Evolutionary conservation across 2,888 invertebrate species (phyloP).

Genomic region (Poecilobothrus nobilitatus): DNA sequence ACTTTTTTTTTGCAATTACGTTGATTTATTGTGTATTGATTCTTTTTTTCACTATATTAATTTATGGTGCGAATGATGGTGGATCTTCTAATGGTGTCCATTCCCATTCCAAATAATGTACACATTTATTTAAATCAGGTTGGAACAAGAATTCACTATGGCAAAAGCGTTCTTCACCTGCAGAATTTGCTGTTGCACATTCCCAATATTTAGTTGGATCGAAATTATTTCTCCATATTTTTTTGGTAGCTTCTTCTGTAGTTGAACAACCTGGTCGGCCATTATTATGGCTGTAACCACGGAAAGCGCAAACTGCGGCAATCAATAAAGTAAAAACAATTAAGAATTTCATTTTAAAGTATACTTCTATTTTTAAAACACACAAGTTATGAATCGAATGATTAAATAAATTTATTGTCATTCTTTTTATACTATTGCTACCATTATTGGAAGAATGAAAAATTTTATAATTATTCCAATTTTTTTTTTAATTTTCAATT

Average conservation of each 20-base stretch:
- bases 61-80: no score
- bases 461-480: no score
- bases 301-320: neutral
- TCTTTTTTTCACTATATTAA: no score
- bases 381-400: no score
- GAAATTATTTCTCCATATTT: constrained; percentile 16
- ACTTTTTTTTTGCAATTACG: no score
- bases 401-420: no score
- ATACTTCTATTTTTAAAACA: no score
- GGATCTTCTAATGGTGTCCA: constrained; percentile 14
- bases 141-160: constrained; percentile 35
- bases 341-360: neutral
- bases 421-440: no score
- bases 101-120: constrained; percentile 14
- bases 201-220: constrained; percentile 17
- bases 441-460: no score
- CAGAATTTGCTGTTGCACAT: neutral
- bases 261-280: constrained; percentile 16
- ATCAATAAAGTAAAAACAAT: neutral
- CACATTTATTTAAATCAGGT: constrained; percentile 24
- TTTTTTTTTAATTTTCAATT: no score
- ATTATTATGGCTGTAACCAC: constrained; percentile 12
- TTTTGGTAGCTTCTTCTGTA: constrained; percentile 8
- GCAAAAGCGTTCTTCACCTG: constrained; percentile 9
- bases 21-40: no score